phyloP scores from a whole-genome alignment of 2,113 vertebrate genomes.

The Chloropsis hardwickii region DNA sequence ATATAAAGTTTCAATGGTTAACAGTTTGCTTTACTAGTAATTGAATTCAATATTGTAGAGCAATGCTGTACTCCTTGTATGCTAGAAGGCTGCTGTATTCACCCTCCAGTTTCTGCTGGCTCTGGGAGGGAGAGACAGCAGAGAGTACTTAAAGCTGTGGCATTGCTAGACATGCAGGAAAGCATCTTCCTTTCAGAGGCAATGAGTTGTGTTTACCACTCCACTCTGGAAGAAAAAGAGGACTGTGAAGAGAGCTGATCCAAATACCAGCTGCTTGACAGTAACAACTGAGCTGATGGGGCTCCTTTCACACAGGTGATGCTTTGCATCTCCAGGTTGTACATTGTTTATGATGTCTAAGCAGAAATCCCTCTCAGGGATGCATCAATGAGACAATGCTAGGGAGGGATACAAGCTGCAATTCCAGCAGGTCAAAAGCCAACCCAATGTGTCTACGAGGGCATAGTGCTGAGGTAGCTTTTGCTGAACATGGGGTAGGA shows the following conservation, averaged over 20 bases:
- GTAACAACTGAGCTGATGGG: neutral
- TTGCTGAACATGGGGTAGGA: neutral
- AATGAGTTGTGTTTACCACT: neutral
- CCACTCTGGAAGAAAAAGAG: neutral
- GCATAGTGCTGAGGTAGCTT: neutral
- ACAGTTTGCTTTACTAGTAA: neutral
- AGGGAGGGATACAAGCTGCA: neutral
- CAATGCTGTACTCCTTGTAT: neutral
- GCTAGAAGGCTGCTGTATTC: neutral
- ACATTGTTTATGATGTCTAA: neutral
- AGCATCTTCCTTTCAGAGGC: neutral
- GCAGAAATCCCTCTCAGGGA: neutral
- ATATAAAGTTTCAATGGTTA: neutral
- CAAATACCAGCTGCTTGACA: neutral
- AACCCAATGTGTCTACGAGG: neutral
- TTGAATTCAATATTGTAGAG: neutral
- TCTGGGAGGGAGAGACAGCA: neutral
- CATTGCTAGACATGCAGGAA: neutral
- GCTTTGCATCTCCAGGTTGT: neutral
- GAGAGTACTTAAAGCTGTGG: neutral
- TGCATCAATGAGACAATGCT: accelerated
- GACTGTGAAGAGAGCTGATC: neutral
- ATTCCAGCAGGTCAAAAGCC: neutral
- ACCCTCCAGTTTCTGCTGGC: neutral
- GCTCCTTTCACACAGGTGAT: neutral